Percentiles rank a stretch among this genome's conserved stretches.
These are phyloP conservation scores for Ferrisia virgata DNA, from an alignment of 2,888 invertebrate species.

Conservation along the genomic window DNA sequence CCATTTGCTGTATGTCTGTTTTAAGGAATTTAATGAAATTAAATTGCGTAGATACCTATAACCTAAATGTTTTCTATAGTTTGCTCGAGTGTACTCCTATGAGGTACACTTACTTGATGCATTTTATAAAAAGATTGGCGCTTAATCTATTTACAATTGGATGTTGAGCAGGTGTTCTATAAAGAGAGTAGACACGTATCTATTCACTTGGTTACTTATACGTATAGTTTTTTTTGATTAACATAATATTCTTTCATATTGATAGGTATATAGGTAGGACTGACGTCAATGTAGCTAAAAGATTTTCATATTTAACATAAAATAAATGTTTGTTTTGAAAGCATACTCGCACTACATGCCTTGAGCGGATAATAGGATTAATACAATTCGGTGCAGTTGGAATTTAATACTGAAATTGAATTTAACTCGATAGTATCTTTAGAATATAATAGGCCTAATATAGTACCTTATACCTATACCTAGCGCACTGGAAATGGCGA, in stretches of 20 bases:
- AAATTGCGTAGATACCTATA: not conserved
- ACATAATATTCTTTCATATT: not conserved
- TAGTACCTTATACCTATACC: too few species aligned
- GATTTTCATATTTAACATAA: conserved; percentile 16
- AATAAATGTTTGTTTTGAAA: conserved; percentile 26
- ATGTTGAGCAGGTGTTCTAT: not conserved
- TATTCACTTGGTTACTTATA: too few species aligned
- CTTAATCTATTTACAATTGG: conserved; percentile 6
- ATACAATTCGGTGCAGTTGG: not conserved
- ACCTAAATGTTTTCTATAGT: not conserved
- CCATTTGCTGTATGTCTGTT: not conserved
- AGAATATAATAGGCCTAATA: too few species aligned
- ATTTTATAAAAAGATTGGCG: not conserved
- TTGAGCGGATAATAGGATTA: conserved; percentile 24
- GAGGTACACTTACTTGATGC: not conserved
- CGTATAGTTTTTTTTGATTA: not conserved
- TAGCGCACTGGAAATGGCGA: too few species aligned
- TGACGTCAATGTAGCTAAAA: not conserved
- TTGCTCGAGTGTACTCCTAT: not conserved
- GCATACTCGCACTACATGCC: not conserved
- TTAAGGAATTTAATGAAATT: not conserved
- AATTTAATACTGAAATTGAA: not conserved
- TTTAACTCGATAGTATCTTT: not conserved
- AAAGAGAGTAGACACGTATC: not conserved
- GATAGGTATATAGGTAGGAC: not conserved